phyloP scores from a whole-genome alignment of 2,888 invertebrate species.

The Phymatocera aterrima region DNA sequence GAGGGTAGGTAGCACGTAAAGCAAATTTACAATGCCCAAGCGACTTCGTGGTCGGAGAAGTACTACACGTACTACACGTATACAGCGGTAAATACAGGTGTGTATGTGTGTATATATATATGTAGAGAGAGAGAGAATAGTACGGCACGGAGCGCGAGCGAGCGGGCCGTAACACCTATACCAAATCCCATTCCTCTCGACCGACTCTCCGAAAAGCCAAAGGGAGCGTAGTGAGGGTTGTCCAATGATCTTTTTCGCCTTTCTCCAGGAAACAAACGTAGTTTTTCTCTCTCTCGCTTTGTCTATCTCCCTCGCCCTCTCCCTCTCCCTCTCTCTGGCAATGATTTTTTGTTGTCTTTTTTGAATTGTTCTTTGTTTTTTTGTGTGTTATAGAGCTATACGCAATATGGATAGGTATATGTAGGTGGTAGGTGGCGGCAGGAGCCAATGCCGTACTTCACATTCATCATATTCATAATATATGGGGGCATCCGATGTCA shows the following conservation, averaged over 20 bases:
- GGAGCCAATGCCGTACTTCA: too few species aligned
- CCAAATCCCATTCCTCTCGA: slow-evolving; percentile 21
- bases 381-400: background rate
- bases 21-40: slow-evolving; percentile 44
- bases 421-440: too few species aligned
- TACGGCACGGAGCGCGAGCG: too few species aligned
- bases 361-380: background rate
- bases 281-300: background rate
- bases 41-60: slow-evolving; percentile 38
- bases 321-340: background rate
- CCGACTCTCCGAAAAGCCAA: slow-evolving; percentile 29
- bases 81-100: too few species aligned
- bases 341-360: background rate
- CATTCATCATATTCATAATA: too few species aligned
- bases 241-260: too few species aligned
- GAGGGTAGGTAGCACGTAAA: slow-evolving; percentile 39
- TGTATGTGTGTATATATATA: too few species aligned
- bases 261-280: slow-evolving; percentile 10
- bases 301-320: background rate
- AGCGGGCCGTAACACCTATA: too few species aligned
- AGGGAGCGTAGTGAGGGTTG: too few species aligned
- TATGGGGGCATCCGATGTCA: too few species aligned
- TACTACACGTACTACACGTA: too few species aligned
- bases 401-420: background rate
- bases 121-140: too few species aligned